Evolutionary conservation across 1,140 invertebrate species (phyloP), one percentile per base, ranked within the genome.

Genomic region (Cotesia typhae): DNA sequence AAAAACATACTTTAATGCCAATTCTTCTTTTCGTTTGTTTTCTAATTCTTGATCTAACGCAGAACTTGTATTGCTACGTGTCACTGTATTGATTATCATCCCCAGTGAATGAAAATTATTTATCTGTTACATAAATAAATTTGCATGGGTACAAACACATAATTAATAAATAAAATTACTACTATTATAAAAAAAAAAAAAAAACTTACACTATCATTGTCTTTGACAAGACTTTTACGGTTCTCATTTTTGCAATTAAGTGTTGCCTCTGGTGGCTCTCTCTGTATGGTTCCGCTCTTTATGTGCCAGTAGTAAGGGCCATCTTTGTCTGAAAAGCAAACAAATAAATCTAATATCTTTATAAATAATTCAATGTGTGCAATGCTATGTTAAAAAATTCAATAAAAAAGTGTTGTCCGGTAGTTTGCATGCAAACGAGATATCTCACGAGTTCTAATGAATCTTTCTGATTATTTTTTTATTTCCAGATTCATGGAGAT

Each of bases 221-320:
- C 90, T 74, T 91, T 90, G 57, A 89, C 81, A 20, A 89, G 82
- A 72, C 84, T 88, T 74, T 83, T 86, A 60, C 86, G 82, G 4
- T 84, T 81, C 74, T 89, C 88, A 14, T 82, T 82, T 75, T 88
- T 87, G 14, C 82, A 82, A 71, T 83, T 79, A 28, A 83, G 72
- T 10, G 86, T 86, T 36, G 88, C 85, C 61, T 90, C 90, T 4
- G 96, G 96, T 64, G 92, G 90, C 83, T 98, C 95, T 64, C 97
- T 89, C 82, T 98, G 97, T 79, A 98, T 98, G 0, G 96, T 98
- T 7, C 97, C 97, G 82, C 95, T 98, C 85, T 98, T 97, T 79
- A 98, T 97, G 87, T 99, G 97, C 97, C 97, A 99, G 85, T 97
- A 99, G 85, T 98, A 98, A 2, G 96, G 93, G 10, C 96, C 96